These are phyloP conservation scores for Melikaiella ostensackeni DNA, from an alignment of 2,888 invertebrate genomes.

Conservation along the genomic window DNA sequence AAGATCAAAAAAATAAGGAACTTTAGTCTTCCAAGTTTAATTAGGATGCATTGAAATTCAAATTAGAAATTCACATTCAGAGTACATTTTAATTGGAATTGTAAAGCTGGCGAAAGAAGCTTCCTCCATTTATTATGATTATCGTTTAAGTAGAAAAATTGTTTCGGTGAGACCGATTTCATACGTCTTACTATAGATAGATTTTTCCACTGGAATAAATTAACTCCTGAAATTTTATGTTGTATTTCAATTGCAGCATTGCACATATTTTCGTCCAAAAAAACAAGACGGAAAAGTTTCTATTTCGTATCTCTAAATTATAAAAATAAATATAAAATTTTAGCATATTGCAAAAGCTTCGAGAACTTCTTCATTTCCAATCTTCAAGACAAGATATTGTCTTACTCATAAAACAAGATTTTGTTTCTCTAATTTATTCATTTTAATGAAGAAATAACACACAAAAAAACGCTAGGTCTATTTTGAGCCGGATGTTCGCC, in stretches of 20 bases:
- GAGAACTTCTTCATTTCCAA: too few species aligned
- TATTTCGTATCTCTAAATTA: too few species aligned
- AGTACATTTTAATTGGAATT: background rate
- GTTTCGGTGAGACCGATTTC: background rate
- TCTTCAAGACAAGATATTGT: too few species aligned
- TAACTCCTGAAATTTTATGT: background rate
- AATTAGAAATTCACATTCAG: background rate
- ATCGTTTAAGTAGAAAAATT: slow-evolving; percentile 6
- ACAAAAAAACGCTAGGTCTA: too few species aligned
- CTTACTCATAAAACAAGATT: too few species aligned
- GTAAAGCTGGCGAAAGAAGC: background rate
- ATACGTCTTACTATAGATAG: background rate
- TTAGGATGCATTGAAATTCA: background rate
- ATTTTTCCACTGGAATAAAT: background rate
- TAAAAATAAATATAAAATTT: too few species aligned
- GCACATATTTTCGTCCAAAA: background rate
- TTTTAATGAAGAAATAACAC: too few species aligned
- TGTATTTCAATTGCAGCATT: background rate
- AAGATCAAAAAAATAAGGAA: background rate
- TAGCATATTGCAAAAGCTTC: too few species aligned
- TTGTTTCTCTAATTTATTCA: too few species aligned
- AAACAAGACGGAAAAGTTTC: too few species aligned
- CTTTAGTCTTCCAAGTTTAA: background rate
- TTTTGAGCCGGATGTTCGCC: too few species aligned
- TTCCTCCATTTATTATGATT: background rate